Evolutionary conservation across 2,888 invertebrate genomes (phyloP).

Genomic region (Allophyes oxyacanthae): DNA sequence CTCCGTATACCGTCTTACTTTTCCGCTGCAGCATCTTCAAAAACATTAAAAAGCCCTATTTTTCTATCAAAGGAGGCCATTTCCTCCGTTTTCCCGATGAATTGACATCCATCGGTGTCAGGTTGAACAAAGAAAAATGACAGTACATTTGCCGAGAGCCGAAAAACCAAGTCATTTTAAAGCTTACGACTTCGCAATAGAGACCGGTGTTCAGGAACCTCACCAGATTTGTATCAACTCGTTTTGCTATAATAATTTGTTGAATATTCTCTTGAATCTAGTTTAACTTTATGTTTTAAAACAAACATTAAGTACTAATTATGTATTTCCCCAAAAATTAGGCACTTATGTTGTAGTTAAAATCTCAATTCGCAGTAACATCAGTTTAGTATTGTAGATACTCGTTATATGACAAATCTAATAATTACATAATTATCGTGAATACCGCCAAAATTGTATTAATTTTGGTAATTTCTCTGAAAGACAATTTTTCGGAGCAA

Average conservation of each 20-base stretch:
- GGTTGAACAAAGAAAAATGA: slow-evolving; percentile 71
- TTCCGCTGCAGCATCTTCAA: slow-evolving; percentile 47
- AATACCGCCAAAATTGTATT: slow-evolving; percentile 2
- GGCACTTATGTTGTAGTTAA: too few species aligned
- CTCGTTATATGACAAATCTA: too few species aligned
- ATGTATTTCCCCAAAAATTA: too few species aligned
- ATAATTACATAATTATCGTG: background rate
- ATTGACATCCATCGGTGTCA: slow-evolving; percentile 78
- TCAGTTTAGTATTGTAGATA: too few species aligned
- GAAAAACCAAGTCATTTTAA: slow-evolving; percentile 61
- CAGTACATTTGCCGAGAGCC: slow-evolving; percentile 65
- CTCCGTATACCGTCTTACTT: slow-evolving; percentile 52
- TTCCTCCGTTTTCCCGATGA: slow-evolving; percentile 72
- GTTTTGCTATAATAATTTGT: slow-evolving; percentile 45
- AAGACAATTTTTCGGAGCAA: slow-evolving; percentile 9
- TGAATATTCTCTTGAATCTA: slow-evolving; percentile 36
- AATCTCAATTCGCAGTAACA: too few species aligned
- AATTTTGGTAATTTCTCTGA: slow-evolving; percentile 11
- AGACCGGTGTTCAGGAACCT: slow-evolving; percentile 33
- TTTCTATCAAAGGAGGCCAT: slow-evolving; percentile 69
- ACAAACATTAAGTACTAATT: background rate
- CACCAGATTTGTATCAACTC: slow-evolving; percentile 39
- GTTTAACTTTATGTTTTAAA: slow-evolving; percentile 14
- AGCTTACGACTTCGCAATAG: slow-evolving; percentile 52
- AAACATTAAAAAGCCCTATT: slow-evolving; percentile 68